Conservation (phyloP, 2,113 vertebrate species). For the Equus przewalskii region DNA sequence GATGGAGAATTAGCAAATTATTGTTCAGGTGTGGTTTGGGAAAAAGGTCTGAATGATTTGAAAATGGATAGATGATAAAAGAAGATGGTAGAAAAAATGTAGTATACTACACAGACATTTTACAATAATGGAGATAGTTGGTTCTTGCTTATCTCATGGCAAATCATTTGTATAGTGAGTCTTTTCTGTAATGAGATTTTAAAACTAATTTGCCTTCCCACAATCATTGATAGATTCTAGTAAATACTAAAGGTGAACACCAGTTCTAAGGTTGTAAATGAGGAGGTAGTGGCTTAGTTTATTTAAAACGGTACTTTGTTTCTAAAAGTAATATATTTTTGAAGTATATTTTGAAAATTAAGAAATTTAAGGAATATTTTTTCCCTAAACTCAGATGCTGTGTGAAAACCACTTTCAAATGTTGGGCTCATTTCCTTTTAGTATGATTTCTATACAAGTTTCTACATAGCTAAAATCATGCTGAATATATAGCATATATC, state of each 20-base stretch:
- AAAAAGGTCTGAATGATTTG: background rate
- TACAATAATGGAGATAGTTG: background rate
- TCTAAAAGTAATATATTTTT: background rate
- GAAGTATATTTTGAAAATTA: background rate
- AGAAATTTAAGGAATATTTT: background rate
- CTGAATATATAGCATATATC: background rate
- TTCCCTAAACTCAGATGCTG: background rate
- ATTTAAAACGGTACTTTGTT: background rate
- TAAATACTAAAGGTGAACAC: background rate
- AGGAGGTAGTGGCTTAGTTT: background rate
- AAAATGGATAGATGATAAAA: background rate
- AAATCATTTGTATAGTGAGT: background rate
- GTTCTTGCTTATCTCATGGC: background rate
- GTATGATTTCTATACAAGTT: background rate
- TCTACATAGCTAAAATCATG: background rate
- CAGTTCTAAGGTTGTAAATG: background rate
- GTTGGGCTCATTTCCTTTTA: background rate
- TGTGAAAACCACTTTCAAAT: background rate
- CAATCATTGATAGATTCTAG: background rate
- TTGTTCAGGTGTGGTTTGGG: background rate
- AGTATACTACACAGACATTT: background rate
- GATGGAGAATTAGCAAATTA: background rate
- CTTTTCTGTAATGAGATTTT: background rate
- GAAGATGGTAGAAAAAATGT: background rate
- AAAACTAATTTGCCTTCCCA: background rate